Evolutionary conservation across 2,113 vertebrate genomes (phyloP).

Genomic region (Trogon surrucura): DNA sequence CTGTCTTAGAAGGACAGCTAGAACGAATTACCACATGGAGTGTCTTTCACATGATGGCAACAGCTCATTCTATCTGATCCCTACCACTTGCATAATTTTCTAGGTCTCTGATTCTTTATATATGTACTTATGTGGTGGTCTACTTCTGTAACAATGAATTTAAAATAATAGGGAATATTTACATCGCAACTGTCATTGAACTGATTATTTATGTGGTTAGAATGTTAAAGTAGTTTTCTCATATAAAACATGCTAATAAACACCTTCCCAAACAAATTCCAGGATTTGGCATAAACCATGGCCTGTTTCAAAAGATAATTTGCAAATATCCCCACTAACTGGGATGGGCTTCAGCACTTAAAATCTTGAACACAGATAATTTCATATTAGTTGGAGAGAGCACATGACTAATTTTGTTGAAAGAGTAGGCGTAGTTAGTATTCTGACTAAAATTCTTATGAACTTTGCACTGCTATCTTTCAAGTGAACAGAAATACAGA

Average conservation of each 20-base stretch:
- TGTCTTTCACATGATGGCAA: not conserved
- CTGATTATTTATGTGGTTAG: not conserved
- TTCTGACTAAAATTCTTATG: not conserved
- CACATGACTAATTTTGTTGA: not conserved
- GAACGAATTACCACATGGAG: not conserved
- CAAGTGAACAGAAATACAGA: not conserved
- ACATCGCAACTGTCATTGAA: not conserved
- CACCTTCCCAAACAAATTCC: not conserved
- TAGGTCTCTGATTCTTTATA: not conserved
- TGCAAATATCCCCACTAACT: not conserved
- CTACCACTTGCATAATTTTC: not conserved
- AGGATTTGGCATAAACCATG: not conserved
- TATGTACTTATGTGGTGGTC: not conserved
- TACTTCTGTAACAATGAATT: not conserved
- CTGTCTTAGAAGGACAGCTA: not conserved
- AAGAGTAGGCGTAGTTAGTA: accelerated
- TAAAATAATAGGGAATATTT: not conserved
- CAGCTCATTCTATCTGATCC: not conserved
- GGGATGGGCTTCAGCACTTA: not conserved
- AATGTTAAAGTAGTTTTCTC: not conserved
- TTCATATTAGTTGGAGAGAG: accelerated
- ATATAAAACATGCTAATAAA: not conserved
- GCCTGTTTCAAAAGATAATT: not conserved
- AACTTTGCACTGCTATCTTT: not conserved
- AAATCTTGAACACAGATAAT: not conserved